Conservation (phyloP, 2,797 vertebrate genomes). For the Triplophysa bombifrons region DNA sequence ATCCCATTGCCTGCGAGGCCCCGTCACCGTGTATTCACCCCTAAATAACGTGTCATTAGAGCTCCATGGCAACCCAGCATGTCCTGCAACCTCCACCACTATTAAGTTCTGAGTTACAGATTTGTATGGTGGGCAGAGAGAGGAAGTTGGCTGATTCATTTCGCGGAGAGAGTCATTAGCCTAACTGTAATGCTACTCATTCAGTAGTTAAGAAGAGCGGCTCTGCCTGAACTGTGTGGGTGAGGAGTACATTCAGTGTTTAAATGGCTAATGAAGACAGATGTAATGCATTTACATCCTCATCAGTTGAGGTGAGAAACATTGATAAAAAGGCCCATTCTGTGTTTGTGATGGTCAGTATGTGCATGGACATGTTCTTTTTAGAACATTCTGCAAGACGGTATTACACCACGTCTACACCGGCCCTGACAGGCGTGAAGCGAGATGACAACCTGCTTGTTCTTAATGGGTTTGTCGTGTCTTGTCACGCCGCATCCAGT, state of each 20-base stretch:
- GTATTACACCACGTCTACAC: not conserved
- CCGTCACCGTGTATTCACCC: constrained; percentile 12
- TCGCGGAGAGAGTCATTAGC: constrained; percentile 11
- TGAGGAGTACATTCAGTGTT: constrained; percentile 31
- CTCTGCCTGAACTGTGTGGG: constrained; percentile 34
- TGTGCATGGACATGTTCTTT: not conserved
- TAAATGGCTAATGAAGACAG: constrained; percentile 33
- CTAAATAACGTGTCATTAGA: constrained; percentile 38
- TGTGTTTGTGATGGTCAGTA: not conserved
- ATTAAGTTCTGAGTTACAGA: not conserved
- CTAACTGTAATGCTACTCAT: constrained; percentile 29
- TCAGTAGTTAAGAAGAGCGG: constrained; percentile 38
- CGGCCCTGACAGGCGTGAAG: no score
- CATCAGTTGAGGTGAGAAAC: not conserved
- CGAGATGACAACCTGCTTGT: no score
- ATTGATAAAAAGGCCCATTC: not conserved
- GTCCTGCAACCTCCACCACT: constrained; percentile 7
- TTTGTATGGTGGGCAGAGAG: not conserved
- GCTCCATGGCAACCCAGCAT: constrained; percentile 32
- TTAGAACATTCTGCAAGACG: not conserved
- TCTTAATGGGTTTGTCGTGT: no score
- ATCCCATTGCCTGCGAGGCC: constrained; percentile 15
- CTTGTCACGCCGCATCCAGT: no score
- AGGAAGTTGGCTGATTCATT: constrained; percentile 37
- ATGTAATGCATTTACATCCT: constrained; percentile 13